Evolutionary conservation across 2,888 invertebrate species (phyloP).

Genomic region (Acanthosepion pharaonis): DNA sequence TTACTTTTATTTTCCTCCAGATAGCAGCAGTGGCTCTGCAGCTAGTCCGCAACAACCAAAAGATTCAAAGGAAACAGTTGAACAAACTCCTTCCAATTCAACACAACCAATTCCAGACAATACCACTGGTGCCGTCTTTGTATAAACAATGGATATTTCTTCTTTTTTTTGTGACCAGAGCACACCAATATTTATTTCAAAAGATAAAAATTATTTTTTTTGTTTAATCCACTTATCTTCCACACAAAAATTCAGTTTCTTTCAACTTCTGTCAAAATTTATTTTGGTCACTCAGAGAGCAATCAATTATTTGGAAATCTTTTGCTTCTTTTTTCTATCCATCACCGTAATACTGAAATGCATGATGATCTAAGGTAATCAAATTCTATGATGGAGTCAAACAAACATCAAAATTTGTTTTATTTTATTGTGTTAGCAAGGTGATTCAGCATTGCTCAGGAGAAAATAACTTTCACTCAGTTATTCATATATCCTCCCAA

Average conservation of each 20-base stretch:
- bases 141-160: background rate
- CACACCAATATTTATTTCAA: background rate
- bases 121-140: background rate
- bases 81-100: background rate
- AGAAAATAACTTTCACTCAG: background rate
- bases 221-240: background rate
- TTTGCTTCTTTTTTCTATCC: background rate
- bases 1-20: background rate
- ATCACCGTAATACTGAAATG: background rate
- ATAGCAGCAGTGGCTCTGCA: background rate
- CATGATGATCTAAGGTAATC: background rate
- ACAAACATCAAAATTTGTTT: background rate
- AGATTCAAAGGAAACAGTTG: background rate
- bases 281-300: background rate
- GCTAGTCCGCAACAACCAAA: background rate
- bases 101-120: background rate
- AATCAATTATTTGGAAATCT: background rate
- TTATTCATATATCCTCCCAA: background rate
- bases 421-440: background rate
- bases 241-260: background rate
- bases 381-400: background rate
- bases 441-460: background rate
- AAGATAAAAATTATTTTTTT: background rate
- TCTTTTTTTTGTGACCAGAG: background rate
- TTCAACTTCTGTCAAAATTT: background rate